Evolutionary conservation across 2,113 vertebrate species (phyloP).

Genomic region (Apodemus sylvaticus): DNA sequence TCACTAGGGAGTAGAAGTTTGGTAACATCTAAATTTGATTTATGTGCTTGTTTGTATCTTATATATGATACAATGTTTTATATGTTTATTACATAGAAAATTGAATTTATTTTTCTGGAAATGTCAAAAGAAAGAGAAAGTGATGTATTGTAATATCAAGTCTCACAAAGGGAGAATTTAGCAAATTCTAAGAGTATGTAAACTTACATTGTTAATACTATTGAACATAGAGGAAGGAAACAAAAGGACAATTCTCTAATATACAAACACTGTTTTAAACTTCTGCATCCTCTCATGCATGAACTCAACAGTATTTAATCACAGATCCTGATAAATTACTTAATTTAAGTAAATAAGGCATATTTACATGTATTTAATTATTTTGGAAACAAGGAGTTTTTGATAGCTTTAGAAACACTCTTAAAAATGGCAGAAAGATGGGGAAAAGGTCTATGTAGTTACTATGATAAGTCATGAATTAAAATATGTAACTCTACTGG

Average conservation of each 20-base stretch:
- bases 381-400: slow-evolving; percentile 58
- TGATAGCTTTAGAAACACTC: slow-evolving; percentile 56
- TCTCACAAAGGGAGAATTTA: not conserved
- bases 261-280: not conserved
- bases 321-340: slow-evolving; percentile 42
- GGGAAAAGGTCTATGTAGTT: not conserved
- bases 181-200: slow-evolving; percentile 15
- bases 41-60: not conserved
- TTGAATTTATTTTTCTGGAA: not conserved
- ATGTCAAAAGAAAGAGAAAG: not conserved
- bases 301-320: slow-evolving; percentile 46
- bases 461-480: slow-evolving; percentile 65
- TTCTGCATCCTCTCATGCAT: not conserved
- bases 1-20: not conserved
- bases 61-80: not conserved
- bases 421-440: not conserved
- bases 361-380: slow-evolving; percentile 32
- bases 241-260: not conserved
- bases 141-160: slow-evolving; percentile 34
- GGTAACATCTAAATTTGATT: slow-evolving; percentile 11
- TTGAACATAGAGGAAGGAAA: not conserved
- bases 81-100: not conserved
- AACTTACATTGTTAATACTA: slow-evolving; percentile 24
- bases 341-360: slow-evolving; percentile 31
- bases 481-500: slow-evolving; percentile 56